Evolutionary conservation across 2,797 vertebrate genomes (phyloP).

Genomic region (Oophaga sylvatica): DNA sequence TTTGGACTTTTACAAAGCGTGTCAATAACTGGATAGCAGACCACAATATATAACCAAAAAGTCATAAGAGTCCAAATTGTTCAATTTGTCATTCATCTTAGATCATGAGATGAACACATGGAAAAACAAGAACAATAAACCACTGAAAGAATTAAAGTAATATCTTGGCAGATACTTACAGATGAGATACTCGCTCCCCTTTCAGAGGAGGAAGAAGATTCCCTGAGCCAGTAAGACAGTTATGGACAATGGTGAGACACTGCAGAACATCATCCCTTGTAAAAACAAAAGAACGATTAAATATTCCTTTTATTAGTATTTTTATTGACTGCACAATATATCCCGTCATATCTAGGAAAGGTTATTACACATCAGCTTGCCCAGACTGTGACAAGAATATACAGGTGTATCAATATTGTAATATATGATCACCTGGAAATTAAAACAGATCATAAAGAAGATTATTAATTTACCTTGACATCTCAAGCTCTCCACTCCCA

Average conservation of each 20-base stretch:
- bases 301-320: not conserved
- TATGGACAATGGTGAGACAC: conserved; percentile 91
- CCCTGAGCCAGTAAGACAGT: conserved; percentile 93
- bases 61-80: too few relatives aligned
- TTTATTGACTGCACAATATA: not conserved
- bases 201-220: conserved; percentile 87
- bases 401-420: too few relatives aligned
- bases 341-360: not conserved
- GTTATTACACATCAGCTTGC: not conserved
- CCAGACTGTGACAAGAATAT: too few relatives aligned
- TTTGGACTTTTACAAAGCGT: too few relatives aligned
- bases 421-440: too few relatives aligned
- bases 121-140: not conserved
- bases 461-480: conserved; percentile 82
- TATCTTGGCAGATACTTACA: conserved; percentile 78
- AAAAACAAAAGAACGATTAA: conserved; percentile 37
- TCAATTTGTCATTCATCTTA: not conserved
- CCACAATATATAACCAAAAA: too few relatives aligned
- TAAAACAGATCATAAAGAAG: not conserved
- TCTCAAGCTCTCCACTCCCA: conserved; percentile 84
- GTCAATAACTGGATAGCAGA: too few relatives aligned
- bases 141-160: not conserved
- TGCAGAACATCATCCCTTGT: conserved; percentile 93
- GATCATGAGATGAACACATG: not conserved
- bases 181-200: conserved; percentile 86